Percentiles rank a stretch among this genome's conserved stretches.
These are phyloP conservation scores for Lamellibrachia columna DNA, from an alignment of 2,888 invertebrate species.

Conservation along the genomic window DNA sequence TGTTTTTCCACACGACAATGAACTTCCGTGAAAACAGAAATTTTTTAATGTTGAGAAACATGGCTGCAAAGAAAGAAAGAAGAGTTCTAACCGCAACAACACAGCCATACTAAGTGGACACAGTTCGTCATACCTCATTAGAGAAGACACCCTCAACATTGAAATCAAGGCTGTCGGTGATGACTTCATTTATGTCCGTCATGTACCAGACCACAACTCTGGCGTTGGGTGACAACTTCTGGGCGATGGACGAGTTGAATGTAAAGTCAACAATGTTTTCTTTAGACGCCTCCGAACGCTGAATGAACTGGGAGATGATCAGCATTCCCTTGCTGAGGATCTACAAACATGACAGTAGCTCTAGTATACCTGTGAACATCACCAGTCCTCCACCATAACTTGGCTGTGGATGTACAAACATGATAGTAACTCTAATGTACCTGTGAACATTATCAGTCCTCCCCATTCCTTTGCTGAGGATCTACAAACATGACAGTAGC, in stretches of 20 bases:
- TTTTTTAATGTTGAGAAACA: background rate
- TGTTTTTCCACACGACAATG: too few relatives aligned
- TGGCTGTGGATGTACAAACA: background rate
- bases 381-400: background rate
- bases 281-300: rapidly evolving
- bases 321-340: background rate
- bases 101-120: background rate
- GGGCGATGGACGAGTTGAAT: background rate
- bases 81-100: background rate
- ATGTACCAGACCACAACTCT: background rate
- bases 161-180: background rate
- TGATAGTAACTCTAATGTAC: too few relatives aligned
- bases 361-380: background rate
- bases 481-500: too few relatives aligned
- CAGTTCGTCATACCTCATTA: background rate
- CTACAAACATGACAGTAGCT: background rate
- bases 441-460: too few relatives aligned
- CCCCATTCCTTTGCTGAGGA: too few relatives aligned
- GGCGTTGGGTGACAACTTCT: background rate
- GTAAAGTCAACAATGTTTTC: background rate
- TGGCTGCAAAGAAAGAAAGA: background rate
- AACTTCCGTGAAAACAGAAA: too few relatives aligned
- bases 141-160: background rate
- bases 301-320: background rate
- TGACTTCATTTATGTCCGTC: background rate